A percentile compares a stretch with the other conserved stretches of the same genome.
phyloP scores from a whole-genome alignment of 2,797 vertebrate genomes.

The Miichthys miiuy region DNA sequence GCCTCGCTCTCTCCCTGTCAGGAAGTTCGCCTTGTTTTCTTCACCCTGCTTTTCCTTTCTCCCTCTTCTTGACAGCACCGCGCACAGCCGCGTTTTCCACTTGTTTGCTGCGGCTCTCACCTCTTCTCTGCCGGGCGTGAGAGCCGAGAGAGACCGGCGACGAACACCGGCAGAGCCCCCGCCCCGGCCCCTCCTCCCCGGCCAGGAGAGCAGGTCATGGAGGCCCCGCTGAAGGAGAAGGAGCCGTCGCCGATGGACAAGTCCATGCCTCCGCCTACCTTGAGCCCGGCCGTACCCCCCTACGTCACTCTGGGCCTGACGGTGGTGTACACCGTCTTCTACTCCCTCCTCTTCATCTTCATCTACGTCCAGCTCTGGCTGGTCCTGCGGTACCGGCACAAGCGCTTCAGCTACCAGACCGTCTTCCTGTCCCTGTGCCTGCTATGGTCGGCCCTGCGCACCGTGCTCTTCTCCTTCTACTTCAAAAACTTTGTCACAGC shows the following conservation, averaged over 20 bases:
- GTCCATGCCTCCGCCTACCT: conserved; percentile 84
- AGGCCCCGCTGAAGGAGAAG: conserved; percentile 62
- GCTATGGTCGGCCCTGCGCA: conserved; percentile 94
- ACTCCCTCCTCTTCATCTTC: conserved; percentile 94
- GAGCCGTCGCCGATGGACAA: conserved; percentile 50
- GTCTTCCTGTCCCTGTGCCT: conserved; percentile 97
- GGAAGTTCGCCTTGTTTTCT: conserved; percentile 88
- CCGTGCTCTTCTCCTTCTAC: conserved; percentile 98
- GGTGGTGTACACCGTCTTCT: conserved; percentile 92
- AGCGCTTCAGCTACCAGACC: conserved; percentile 96
- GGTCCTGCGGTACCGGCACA: conserved; percentile 95
- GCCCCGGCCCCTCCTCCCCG: background rate
- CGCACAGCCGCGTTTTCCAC: conserved; percentile 3
- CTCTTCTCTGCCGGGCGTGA: conserved; percentile 9
- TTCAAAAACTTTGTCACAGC: conserved; percentile 93
- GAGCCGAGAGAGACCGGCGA: conserved; percentile 18
- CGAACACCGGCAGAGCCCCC: conserved; percentile 28
- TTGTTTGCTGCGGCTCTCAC: conserved; percentile 14
- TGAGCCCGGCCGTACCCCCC: conserved; percentile 93
- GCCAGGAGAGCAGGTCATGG: conserved; percentile 65
- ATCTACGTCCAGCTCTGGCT: conserved; percentile 96
- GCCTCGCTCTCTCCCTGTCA: conserved; percentile 81
- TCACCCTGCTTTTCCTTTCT: conserved; percentile 55
- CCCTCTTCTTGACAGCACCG: conserved; percentile 51
- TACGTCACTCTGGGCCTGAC: conserved; percentile 95